Base-by-base conservation (phyloP, 2,888 invertebrate species). In the Ganaspis brasiliensis region DNA sequence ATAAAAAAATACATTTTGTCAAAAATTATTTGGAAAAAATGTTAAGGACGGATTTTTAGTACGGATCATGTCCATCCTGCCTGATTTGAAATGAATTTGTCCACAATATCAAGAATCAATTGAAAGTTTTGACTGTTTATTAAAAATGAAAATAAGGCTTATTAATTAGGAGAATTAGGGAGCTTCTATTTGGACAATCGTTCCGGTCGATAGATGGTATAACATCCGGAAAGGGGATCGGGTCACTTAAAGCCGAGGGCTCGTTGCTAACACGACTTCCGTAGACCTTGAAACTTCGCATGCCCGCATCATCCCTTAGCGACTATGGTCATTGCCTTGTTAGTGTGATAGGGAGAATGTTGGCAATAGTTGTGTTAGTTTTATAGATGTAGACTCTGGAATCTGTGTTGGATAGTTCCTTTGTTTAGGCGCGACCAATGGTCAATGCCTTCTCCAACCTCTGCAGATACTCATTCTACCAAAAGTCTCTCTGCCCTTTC, bases 261-360 rank as follows among this genome's bases (percentile, higher is more conserved):
- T 77, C 63, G 61, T 40, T 40, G 71, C 57, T 67, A 73, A 78
- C 75, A 75, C 55, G 77, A 77, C 77, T 76, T 67, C 59, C 73
- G 70, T 19, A 75, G 74, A 70, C 75, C 40, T 70, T 63, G 73
- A 55, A 59, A 72, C 52, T 76, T 79, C 63, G 75, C 78, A 72
- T 72, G 61, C 82, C 83, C 82, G 82, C 80, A 83, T 83, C 79
- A 83, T 83, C 77, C 78, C 76, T 76, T 73, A 57, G 78, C 72
- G 72, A 72, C 76, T 78, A 77, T 52, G 72, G 72, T 52, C 74
- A 75, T 59, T 74, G 73, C 74, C 74, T 73, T 77, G 75, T 76
- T 72, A 76, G 76, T 59, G 57, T 56, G 55, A 75, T 79, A 73
- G 75, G 67, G 76, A 67, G 67, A 74, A 80, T 74, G 75, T 77